Percentiles rank a stretch among this genome's conserved stretches.
Evolutionary conservation across 2,888 invertebrate species (phyloP).

Genomic region (Campopleginae sp.): DNA sequence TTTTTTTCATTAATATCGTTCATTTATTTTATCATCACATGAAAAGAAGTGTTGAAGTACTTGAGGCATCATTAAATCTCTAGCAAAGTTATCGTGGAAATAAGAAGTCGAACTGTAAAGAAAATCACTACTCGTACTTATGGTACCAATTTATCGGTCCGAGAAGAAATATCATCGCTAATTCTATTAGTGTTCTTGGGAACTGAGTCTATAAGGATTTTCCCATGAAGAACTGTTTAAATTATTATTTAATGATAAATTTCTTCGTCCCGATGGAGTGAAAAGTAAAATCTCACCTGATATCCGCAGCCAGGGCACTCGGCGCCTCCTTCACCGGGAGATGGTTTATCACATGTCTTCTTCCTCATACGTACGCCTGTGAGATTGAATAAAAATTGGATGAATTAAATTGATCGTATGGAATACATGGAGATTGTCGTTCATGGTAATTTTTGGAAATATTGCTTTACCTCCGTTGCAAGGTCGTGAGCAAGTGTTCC

Average conservation of each 20-base stretch:
- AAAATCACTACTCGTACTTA: no score
- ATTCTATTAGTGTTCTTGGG: no score
- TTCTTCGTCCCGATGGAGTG: not conserved
- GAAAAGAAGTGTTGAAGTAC: no score
- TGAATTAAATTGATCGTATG: not conserved
- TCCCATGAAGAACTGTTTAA: no score
- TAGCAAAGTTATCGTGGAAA: no score
- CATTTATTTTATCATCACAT: no score
- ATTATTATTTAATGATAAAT: not conserved
- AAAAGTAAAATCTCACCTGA: constrained; percentile 73
- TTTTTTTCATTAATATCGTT: no score
- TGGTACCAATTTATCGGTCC: no score
- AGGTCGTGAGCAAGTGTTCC: constrained; percentile 91
- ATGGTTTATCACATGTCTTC: constrained; percentile 90
- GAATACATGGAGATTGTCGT: not conserved
- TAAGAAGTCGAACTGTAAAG: no score
- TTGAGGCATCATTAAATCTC: no score
- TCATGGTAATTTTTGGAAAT: constrained; percentile 49
- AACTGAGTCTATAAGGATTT: no score
- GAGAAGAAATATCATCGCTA: no score
- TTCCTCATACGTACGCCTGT: constrained; percentile 86
- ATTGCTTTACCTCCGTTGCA: constrained; percentile 88
- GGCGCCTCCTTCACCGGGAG: constrained; percentile 86
- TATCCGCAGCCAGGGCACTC: constrained; percentile 90
- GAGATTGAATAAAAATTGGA: constrained; percentile 38